Conservation (phyloP, 1,140 invertebrate genomes). For the Pararge aegeria region DNA sequence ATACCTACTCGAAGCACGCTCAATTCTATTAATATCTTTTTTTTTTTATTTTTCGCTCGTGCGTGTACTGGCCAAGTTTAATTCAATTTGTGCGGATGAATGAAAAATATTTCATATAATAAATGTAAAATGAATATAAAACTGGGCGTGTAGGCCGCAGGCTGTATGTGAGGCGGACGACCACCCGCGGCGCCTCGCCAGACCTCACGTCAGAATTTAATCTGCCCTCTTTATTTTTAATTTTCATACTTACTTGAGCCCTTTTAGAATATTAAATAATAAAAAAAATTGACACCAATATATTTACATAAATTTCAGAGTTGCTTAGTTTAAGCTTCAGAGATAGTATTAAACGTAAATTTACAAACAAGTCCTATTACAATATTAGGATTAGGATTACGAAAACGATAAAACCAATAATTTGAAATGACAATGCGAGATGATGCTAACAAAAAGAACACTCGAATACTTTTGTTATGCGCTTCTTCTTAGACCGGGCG, state of each 20-base stretch:
- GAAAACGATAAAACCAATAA: too few relatives aligned
- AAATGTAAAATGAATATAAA: slow-evolving; percentile 6
- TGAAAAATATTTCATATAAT: slow-evolving; percentile 18
- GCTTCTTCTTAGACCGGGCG: too few relatives aligned
- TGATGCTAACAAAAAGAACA: too few relatives aligned
- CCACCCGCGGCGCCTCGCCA: slow-evolving; percentile 20
- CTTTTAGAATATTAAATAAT: not conserved
- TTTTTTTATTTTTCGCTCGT: not conserved
- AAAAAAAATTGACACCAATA: not conserved
- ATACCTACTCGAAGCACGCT: too few relatives aligned
- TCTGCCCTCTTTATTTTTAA: slow-evolving; percentile 4
- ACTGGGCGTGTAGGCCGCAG: not conserved
- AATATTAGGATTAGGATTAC: too few relatives aligned
- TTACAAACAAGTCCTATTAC: too few relatives aligned
- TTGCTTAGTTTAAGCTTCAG: too few relatives aligned
- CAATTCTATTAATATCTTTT: not conserved
- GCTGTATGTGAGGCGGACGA: slow-evolving; percentile 4
- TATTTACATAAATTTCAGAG: too few relatives aligned
- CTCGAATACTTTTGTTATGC: too few relatives aligned
- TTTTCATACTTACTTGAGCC: not conserved
- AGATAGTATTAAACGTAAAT: too few relatives aligned
- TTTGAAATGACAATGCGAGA: too few relatives aligned
- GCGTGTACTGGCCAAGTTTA: slow-evolving; percentile 7
- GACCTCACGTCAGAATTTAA: slow-evolving; percentile 4
- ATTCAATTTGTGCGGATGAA: slow-evolving; percentile 21